These are phyloP conservation scores for Crossaster papposus DNA, from an alignment of 53 echinoderm and acorn worm species.

Conservation along the genomic window DNA sequence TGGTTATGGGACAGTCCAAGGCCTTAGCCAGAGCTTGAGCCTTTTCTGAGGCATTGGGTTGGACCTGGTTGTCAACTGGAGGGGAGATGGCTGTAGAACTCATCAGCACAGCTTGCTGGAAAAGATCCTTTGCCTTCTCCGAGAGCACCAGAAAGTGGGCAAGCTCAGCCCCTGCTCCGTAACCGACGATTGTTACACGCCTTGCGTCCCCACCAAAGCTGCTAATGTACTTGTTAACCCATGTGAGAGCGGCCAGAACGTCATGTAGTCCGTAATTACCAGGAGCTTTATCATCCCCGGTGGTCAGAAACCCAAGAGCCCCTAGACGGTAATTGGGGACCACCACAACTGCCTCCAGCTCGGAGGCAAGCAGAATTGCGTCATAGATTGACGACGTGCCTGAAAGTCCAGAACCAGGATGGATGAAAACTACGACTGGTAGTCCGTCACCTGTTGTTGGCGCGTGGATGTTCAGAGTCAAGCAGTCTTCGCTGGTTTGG, in stretches of 20 bases:
- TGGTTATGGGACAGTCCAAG: constrained; percentile 36
- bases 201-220: constrained; percentile 71
- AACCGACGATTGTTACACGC: constrained; percentile 66
- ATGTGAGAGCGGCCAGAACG: constrained; percentile 63
- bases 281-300: constrained; percentile 56
- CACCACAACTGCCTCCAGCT: constrained; percentile 64
- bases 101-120: constrained; percentile 62
- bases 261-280: constrained; percentile 78
- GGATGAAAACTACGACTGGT: constrained; percentile 74
- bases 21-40: constrained; percentile 30
- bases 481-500: constrained; percentile 63
- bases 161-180: constrained; percentile 64
- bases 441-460: constrained; percentile 23
- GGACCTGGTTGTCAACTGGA: neutral
- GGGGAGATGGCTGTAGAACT: constrained; percentile 46
- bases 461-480: constrained; percentile 67
- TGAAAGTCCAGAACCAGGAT: constrained; percentile 35
- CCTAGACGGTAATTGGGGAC: constrained; percentile 73
- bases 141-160: constrained; percentile 59
- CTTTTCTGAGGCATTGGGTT: constrained; percentile 30
- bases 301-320: constrained; percentile 73
- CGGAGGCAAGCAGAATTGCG: constrained; percentile 57
- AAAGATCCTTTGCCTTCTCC: constrained; percentile 48
- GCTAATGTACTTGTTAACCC: constrained; percentile 70
- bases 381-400: constrained; percentile 54